Base-by-base conservation (phyloP, 2,113 vertebrate species). In the Tragelaphus imberbis region DNA sequence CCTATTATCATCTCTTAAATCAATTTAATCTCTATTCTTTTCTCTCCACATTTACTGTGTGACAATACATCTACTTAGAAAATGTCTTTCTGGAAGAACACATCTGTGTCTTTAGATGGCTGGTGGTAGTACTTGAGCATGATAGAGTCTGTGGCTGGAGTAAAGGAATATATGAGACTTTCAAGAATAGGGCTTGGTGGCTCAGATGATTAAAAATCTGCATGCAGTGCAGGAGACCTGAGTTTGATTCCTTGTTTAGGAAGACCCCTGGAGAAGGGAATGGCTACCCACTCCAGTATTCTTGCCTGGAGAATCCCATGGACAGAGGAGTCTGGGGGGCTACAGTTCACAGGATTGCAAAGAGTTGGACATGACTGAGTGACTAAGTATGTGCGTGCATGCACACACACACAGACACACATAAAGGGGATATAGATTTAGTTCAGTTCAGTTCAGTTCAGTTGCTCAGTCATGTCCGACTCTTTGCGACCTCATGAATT, bases 331-430 rank as follows among this genome's bases (percentile, higher is more conserved):
- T 11, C n/a, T 71, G n/a, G 65, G n/a, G 9, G 17, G 65, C 2
- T 71, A 11, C 2, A 36, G 17, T 71, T n/a, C n/a, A 71, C 0
- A 2, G 4, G 8, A 9, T 71, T 36, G n/a, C 65, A 36, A 21
- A 21, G n/a, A 71, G 33, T 11, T 68, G 17, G 6, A 65, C 30
- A 33, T 1, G 7, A 65, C 61, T 68, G 8, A 68, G 2, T 71
- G n/a, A 71, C n/a, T 36, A 68, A n/a, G 33, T 36, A 68, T 19
- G 33, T 10, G 33, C 0, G 2, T 21, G 33, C 2, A 0, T 0
- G 1, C 2, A 19, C 16, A n/a, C 7, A 51, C 0, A 71, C 30
- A 44, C 40, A 44, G 40, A n/a, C 23, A 58, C 9, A 27, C 1
- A 59, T 12, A 61, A 49, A 49, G 27, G 27, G 27, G 5, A 61